Evolutionary conservation across 2,797 vertebrate species (phyloP).

Genomic region (Carapus acus): DNA sequence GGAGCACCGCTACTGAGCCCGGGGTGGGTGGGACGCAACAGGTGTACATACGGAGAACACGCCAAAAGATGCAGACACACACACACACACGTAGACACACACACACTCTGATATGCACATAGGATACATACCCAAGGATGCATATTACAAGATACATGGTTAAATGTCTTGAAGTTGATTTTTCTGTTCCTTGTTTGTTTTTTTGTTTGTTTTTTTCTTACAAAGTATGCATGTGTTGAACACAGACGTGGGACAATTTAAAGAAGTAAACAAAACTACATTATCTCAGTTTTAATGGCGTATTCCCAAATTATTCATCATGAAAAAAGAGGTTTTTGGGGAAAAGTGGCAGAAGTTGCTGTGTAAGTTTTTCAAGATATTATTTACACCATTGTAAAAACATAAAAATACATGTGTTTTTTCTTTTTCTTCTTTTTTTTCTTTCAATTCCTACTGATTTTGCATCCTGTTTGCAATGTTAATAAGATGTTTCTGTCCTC

Average conservation of each 20-base stretch:
- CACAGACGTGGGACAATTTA: slow-evolving; percentile 30
- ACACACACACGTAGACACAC: slow-evolving; percentile 15
- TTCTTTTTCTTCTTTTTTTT: slow-evolving; percentile 27
- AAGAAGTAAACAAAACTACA: slow-evolving; percentile 3
- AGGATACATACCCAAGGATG: slow-evolving; percentile 29
- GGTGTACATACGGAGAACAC: too few relatives aligned
- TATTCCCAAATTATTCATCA: too few relatives aligned
- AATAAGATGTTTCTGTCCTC: slow-evolving; percentile 6
- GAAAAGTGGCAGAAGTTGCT: slow-evolving; percentile 14
- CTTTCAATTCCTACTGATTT: slow-evolving; percentile 15
- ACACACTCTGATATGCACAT: slow-evolving; percentile 22
- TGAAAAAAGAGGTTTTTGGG: slow-evolving; percentile 15
- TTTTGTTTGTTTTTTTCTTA: slow-evolving; percentile 50
- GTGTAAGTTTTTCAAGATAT: slow-evolving; percentile 12
- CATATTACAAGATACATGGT: slow-evolving; percentile 49
- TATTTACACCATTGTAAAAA: slow-evolving; percentile 38
- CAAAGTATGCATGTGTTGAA: slow-evolving; percentile 61
- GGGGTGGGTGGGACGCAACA: slow-evolving; percentile 5
- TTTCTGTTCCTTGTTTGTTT: too few relatives aligned
- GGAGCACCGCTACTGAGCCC: slow-evolving; percentile 82
- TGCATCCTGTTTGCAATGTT: slow-evolving; percentile 17
- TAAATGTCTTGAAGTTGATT: slow-evolving; percentile 36
- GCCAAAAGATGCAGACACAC: slow-evolving; percentile 3
- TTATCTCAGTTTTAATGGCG: too few relatives aligned
- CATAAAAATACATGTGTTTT: slow-evolving; percentile 39